phyloP scores from a whole-genome alignment of 2,797 vertebrate genomes.

The Fratercula arctica region DNA sequence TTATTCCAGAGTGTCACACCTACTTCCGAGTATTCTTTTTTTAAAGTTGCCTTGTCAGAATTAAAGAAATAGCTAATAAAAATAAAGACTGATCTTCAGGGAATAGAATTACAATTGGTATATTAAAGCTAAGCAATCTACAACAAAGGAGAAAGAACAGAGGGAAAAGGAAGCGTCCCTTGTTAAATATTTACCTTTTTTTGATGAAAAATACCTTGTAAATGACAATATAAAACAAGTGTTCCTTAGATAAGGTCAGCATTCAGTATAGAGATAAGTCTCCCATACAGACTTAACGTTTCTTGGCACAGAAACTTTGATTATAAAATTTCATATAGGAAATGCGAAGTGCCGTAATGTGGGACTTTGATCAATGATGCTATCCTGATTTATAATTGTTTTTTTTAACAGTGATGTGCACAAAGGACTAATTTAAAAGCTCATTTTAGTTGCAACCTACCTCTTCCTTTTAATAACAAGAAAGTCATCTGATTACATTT shows the following conservation, averaged over 20 bases:
- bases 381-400: constrained; percentile 10
- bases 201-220: constrained; percentile 3
- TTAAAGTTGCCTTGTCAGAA: not conserved
- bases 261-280: not conserved
- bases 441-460: constrained; percentile 20
- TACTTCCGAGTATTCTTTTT: not conserved
- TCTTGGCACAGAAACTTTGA: constrained; percentile 43
- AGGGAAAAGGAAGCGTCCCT: not conserved
- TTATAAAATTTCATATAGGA: constrained; percentile 58
- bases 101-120: not conserved
- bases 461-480: constrained; percentile 31
- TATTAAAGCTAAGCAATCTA: constrained; percentile 29
- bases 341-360: constrained; percentile 26
- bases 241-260: constrained; percentile 24
- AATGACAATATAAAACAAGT: not conserved
- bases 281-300: not conserved
- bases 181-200: not conserved
- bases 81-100: not conserved
- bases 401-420: constrained; percentile 47
- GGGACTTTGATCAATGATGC: constrained; percentile 36
- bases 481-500: constrained; percentile 30
- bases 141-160: not conserved
- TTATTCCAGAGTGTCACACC: not conserved
- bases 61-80: not conserved
- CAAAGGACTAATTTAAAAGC: constrained; percentile 65